Conservation (phyloP, 2,797 vertebrate species). For the Ceryle rudis region DNA sequence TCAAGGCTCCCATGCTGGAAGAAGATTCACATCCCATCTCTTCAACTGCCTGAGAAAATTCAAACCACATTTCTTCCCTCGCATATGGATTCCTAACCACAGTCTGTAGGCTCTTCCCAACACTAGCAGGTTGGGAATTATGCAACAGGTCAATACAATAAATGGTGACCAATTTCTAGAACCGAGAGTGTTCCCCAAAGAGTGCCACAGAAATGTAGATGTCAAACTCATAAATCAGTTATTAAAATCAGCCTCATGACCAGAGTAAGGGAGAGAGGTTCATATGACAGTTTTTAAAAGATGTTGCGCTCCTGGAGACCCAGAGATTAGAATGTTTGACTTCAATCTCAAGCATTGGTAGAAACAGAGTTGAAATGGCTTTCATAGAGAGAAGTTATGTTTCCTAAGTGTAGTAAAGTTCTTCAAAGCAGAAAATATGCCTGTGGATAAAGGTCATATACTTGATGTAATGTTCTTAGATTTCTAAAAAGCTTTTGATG, state of each 20-base stretch:
- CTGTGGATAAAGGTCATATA: slow-evolving; percentile 46
- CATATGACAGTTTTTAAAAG: neutral
- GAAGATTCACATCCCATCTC: neutral
- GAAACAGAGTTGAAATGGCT: slow-evolving; percentile 1
- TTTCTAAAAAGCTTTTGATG: slow-evolving; percentile 70
- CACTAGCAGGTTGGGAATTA: neutral
- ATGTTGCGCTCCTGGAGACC: neutral
- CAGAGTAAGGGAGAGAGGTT: neutral
- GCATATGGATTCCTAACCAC: neutral
- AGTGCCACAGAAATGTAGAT: neutral
- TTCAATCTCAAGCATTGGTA: neutral
- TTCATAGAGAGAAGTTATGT: neutral
- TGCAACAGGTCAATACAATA: neutral
- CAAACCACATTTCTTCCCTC: neutral
- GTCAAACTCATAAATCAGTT: neutral
- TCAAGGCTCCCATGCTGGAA: neutral
- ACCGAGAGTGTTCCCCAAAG: accelerated
- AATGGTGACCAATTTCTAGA: neutral
- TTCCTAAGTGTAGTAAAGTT: slow-evolving; percentile 3
- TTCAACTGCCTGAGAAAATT: neutral
- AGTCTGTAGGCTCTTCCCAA: neutral
- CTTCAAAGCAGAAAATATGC: slow-evolving; percentile 51
- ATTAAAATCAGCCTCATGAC: neutral
- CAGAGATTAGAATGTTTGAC: neutral
- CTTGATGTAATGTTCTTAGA: slow-evolving; percentile 44